phyloP scores from a whole-genome alignment of 2,797 vertebrate species.

The Peromyscus melanophrys region DNA sequence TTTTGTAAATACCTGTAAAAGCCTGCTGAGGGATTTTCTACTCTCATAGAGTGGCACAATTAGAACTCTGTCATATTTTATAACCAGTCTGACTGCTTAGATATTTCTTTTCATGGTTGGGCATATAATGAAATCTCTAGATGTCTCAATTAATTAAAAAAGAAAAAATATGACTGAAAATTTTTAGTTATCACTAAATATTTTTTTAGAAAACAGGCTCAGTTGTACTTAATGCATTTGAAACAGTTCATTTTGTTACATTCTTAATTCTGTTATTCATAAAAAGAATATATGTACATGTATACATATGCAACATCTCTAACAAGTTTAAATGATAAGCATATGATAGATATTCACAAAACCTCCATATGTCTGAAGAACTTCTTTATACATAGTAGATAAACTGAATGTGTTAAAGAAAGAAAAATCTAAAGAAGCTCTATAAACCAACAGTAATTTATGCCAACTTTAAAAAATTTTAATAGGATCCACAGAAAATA shows the following conservation, averaged over 20 bases:
- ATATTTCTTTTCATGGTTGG: neutral
- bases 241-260: neutral
- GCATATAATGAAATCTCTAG: neutral
- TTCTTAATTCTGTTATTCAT: neutral
- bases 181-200: neutral
- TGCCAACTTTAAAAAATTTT: neutral
- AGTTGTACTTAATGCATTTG: neutral
- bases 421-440: neutral
- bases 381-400: neutral
- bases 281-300: neutral
- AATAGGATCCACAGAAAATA: neutral
- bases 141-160: slow-evolving; percentile 13
- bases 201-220: neutral
- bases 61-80: slow-evolving; percentile 39
- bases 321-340: neutral
- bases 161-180: neutral
- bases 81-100: neutral
- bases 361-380: neutral
- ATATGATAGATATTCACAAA: neutral
- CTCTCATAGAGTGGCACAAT: neutral
- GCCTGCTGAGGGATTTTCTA: neutral
- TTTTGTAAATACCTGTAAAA: slow-evolving; percentile 1
- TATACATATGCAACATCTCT: neutral
- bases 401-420: neutral
- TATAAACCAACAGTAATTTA: neutral